Percentiles rank a stretch among this genome's conserved stretches.
Conservation (phyloP, 2,113 vertebrate genomes). For the Rousettus leschenaultii region DNA sequence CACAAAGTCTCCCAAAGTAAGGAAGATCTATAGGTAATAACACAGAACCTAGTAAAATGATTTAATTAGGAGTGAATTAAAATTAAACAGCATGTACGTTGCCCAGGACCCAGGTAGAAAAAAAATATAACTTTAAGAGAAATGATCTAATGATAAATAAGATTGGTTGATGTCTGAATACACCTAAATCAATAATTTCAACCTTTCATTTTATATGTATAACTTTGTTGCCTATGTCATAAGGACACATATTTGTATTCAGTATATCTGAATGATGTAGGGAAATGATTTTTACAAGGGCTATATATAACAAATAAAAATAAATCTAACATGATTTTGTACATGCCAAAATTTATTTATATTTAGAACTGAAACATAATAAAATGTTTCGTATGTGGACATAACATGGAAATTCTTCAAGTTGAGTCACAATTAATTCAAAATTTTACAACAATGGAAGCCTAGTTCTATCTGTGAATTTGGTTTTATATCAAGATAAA, state of each 20-base stretch:
- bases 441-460: neutral
- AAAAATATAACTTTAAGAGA: neutral
- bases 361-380: slow-evolving; percentile 10
- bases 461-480: neutral
- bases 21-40: slow-evolving; percentile 7
- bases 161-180: neutral
- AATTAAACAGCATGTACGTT: neutral
- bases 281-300: neutral
- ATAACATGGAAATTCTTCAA: neutral
- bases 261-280: neutral
- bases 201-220: neutral
- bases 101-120: neutral
- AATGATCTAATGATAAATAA: neutral
- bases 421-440: neutral
- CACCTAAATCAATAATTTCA: neutral
- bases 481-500: neutral
- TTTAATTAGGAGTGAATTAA: neutral
- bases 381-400: neutral
- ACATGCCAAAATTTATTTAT: neutral
- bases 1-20: neutral
- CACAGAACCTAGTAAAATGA: neutral
- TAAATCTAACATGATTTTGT: neutral
- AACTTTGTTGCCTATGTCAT: neutral
- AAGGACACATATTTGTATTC: neutral
- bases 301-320: neutral